Base-by-base conservation (phyloP, 2,888 invertebrate genomes). In the Seladonia tumulorum region DNA sequence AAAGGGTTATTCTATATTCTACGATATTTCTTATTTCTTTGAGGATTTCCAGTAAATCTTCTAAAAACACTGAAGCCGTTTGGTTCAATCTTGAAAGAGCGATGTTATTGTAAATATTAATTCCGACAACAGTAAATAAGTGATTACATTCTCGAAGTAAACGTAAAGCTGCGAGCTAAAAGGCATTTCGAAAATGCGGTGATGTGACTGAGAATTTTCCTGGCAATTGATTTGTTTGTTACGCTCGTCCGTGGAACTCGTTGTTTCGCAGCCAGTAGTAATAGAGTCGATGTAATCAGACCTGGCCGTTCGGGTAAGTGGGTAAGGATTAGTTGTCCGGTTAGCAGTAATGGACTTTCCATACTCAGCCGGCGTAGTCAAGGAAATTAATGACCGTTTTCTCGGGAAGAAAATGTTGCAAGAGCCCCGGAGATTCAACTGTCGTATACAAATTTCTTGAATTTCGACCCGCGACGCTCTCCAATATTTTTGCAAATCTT, bases 271-370 rank as follows among this genome's bases (percentile, higher is more conserved):
- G 73, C 42, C 73, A 79, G 74, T 75, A 29, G 82, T 72, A 76
- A 76, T 57, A 76, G 76, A 83, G n/a, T 63, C 81, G 81, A 76
- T 76, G 83, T 81, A 83, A 81, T 83, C 83, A 76, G 83, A 83
- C 76, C 47, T 53, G 53, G 81, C 39, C 53, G 81, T 76, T 76
- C 81, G 81, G 39, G 76, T 83, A 81, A 83, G 72, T 81, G 76
- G 83, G 70, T 71, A 83, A 79, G 83, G 83, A 83, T 83, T 83
- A 83, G 83, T 81, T 83, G 83, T 81, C 83, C 83, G 83, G 83
- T 81, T 83, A 81, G 72, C 76, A 63, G 83, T 83, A 83, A 83
- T 83, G 76, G 81, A 83, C 81, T 83, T 83, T 83, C 83, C 83
- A 83, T 83, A 83, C 76, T 75, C 81, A 16, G 66, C 29, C 39